These are phyloP conservation scores for Amphiprion ocellaris DNA, from an alignment of 2,113 vertebrate genomes.

Conservation along the genomic window DNA sequence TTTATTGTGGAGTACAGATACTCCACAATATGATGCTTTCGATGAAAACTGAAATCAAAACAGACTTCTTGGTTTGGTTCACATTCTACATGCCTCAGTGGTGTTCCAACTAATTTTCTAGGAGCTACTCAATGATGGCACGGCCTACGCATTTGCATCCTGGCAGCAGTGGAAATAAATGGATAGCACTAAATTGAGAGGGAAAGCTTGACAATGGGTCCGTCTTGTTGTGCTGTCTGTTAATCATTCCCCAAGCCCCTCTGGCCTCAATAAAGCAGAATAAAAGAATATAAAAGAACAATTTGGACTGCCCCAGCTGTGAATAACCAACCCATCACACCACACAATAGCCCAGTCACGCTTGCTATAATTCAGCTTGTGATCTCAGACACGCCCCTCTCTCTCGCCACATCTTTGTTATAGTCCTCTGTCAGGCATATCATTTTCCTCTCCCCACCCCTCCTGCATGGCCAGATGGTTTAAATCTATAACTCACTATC, in stretches of 20 bases:
- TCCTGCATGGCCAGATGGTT: constrained; percentile 92
- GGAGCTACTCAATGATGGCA: constrained; percentile 55
- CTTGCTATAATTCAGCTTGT: constrained; percentile 89
- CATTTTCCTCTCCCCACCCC: constrained; percentile 64
- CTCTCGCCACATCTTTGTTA: constrained; percentile 90
- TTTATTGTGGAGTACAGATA: no score
- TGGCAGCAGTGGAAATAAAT: constrained; percentile 69
- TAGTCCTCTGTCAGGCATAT: constrained; percentile 89
- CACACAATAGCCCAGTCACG: constrained; percentile 88
- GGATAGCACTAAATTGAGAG: constrained; percentile 80
- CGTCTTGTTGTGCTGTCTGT: constrained; percentile 80
- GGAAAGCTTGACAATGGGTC: constrained; percentile 75
- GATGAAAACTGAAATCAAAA: constrained; percentile 29
- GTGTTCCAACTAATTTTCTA: constrained; percentile 74
- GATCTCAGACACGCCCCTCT: constrained; percentile 90
- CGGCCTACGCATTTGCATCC: constrained; percentile 67
- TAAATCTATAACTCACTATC: constrained; percentile 97
- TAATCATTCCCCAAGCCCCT: constrained; percentile 85
- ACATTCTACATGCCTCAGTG: constrained; percentile 51
- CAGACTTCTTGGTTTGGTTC: constrained; percentile 24
- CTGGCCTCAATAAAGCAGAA: constrained; percentile 87
- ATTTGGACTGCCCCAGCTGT: constrained; percentile 88
- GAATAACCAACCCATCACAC: constrained; percentile 84
- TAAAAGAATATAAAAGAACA: constrained; percentile 89
- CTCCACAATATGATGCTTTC: not conserved